A percentile compares a stretch with the other conserved stretches of the same genome.
phyloP scores from a whole-genome alignment of 1,140 invertebrate species.

The Delia radicum region DNA sequence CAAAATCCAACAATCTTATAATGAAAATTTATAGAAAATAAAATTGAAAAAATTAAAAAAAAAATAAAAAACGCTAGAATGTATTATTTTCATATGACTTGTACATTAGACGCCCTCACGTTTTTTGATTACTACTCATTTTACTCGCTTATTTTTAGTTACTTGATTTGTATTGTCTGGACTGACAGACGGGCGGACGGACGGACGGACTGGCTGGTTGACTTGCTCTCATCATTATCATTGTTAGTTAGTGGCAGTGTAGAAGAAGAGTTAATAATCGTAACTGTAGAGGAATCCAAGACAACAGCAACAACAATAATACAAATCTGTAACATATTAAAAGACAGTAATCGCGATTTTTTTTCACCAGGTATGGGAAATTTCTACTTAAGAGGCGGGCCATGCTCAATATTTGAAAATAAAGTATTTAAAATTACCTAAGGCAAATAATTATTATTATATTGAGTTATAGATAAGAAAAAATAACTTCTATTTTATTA shows the following conservation, averaged over 20 bases:
- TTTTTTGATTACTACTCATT: not conserved
- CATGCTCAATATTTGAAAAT: too few species aligned
- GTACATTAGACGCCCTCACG: constrained; percentile 20
- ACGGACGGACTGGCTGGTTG: too few species aligned
- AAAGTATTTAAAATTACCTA: too few species aligned
- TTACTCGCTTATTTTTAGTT: not conserved
- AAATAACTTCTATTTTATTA: too few species aligned
- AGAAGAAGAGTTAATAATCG: not conserved
- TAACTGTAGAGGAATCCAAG: not conserved
- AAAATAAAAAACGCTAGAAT: not conserved
- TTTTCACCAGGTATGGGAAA: too few species aligned
- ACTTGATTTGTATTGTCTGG: not conserved
- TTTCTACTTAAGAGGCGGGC: too few species aligned
- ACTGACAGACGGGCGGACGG: too few species aligned
- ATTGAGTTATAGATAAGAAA: too few species aligned
- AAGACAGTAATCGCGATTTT: not conserved
- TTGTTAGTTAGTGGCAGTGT: not conserved
- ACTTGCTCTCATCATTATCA: not conserved
- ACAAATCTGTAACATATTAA: not conserved
- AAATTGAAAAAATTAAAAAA: not conserved
- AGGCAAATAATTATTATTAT: too few species aligned
- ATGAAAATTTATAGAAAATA: not conserved
- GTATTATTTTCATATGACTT: not conserved
- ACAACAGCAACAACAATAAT: not conserved
- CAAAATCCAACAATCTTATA: not conserved